Base-by-base conservation (phyloP, 2,888 invertebrate genomes). In the Polymixis lichenea region DNA sequence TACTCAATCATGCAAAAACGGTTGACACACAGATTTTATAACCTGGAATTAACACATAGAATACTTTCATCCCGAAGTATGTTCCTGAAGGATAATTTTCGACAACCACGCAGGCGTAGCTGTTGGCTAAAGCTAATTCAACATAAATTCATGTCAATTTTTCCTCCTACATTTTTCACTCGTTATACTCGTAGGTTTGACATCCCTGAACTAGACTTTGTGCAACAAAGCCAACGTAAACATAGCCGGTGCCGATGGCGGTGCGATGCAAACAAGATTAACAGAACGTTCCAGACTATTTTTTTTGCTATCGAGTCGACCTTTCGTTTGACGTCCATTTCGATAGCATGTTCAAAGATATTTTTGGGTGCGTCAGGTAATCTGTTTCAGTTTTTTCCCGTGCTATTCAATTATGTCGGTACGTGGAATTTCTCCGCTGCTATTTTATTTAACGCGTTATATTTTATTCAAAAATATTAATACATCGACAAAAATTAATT, bases 261-360 rank as follows among this genome's bases (percentile, higher is more conserved):
- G 19, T 22, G 28, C 51, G 43, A 77, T 61, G 28, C 66, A 72
- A 80, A 83, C 62, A 32, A 68, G 67, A 79, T 79, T 83, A 83
- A 70, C 56, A 70, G 78, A 78, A 78, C 65, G 55, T 5, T 55
- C 8, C 38, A 55, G 76, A 28, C 61, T 38, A 58, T n/a, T 60
- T 72, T 67, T 65, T 62, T 38, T 19, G 38, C 1, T 68, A 28
- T 55, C 17, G 6, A 75, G 61, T 51, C 19, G 15, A 43, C 32
- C 2, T 55, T 51, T 46, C 76, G 49, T 66, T 78, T 61, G 17
- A 43, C 66, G 38, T 51, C 55, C 32, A 32, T 77, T 56, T 56
- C 46, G 25, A 56, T 22, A n/a, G 32, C 9, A 49, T 25, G 58
- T 64, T 55, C 9, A 64, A 46, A 75, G 32, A 53, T 51, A 56